Conservation (phyloP, 2,113 vertebrate species). For the Mustelus asterias region DNA sequence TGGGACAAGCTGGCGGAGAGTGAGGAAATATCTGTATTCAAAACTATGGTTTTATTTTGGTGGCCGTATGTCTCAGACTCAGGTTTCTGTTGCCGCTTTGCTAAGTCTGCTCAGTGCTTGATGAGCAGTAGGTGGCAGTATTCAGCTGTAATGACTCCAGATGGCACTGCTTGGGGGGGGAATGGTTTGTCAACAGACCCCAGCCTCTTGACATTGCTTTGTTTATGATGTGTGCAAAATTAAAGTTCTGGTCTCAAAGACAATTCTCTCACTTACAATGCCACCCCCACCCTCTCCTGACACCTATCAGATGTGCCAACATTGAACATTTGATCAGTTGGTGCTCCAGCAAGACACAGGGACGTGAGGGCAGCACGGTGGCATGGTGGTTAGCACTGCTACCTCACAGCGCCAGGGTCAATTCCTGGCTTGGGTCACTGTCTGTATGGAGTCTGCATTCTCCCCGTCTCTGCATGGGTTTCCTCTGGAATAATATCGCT, state of each 20-base stretch:
- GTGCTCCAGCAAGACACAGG: too few species aligned
- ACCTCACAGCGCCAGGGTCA: too few species aligned
- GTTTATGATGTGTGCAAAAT: not conserved
- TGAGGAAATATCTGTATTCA: not conserved
- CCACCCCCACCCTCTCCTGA: not conserved
- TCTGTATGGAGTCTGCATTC: too few species aligned
- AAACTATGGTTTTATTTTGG: not conserved
- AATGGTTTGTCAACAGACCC: not conserved
- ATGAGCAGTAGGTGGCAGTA: constrained; percentile 2
- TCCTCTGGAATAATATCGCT: too few species aligned
- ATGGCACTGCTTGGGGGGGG: not conserved
- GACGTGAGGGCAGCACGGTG: too few species aligned
- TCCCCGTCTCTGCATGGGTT: too few species aligned
- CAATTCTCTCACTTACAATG: not conserved
- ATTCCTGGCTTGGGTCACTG: too few species aligned
- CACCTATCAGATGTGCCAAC: not conserved
- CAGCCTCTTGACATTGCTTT: not conserved
- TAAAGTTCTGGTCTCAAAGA: not conserved
- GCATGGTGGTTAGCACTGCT: too few species aligned
- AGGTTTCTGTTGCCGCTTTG: not conserved
- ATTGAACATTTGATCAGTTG: not conserved
- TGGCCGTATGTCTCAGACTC: not conserved
- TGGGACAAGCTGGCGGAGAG: not conserved
- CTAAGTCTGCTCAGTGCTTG: not conserved
- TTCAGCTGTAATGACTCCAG: not conserved